A percentile compares a stretch with the other conserved stretches of the same genome.
Evolutionary conservation across 1,140 invertebrate species (phyloP).

Genomic region (Drosophila trapezifrons): DNA sequence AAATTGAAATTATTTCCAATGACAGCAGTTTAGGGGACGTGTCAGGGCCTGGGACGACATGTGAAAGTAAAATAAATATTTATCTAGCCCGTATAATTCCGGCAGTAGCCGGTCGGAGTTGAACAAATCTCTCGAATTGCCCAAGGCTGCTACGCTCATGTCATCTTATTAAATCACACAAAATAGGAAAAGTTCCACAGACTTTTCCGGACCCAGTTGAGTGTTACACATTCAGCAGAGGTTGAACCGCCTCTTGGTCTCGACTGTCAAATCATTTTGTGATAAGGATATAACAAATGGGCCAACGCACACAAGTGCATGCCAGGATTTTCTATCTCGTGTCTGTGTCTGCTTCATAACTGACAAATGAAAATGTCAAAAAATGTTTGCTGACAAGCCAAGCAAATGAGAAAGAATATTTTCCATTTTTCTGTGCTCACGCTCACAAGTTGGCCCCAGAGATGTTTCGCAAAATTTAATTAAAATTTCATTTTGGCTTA

Average conservation of each 20-base stretch:
- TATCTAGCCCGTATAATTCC: conserved; percentile 58
- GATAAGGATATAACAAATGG: conserved; percentile 72
- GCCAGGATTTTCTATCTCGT: conserved; percentile 41
- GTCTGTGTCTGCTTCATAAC: conserved; percentile 63
- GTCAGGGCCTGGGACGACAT: conserved; percentile 49
- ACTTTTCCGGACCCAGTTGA: conserved; percentile 7
- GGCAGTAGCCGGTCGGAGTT: conserved; percentile 21
- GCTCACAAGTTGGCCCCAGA: conserved; percentile 2
- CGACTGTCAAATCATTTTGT: conserved; percentile 76
- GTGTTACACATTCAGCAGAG: conserved; percentile 26
- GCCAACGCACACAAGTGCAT: conserved; percentile 39
- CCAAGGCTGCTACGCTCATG: conserved; percentile 26
- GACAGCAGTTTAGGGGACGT: conserved; percentile 70
- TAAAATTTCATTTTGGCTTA: conserved; percentile 41
- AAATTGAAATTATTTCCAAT: conserved; percentile 77
- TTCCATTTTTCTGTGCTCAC: conserved; percentile 29
- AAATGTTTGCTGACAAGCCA: conserved; percentile 63
- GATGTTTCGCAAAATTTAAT: conserved; percentile 62
- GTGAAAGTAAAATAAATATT: conserved; percentile 69
- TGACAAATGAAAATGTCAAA: conserved; percentile 83
- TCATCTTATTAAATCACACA: conserved; percentile 61
- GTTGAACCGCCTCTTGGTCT: conserved; percentile 71
- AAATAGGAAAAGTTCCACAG: conserved; percentile 29
- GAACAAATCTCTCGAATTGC: conserved; percentile 62
- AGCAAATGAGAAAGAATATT: conserved; percentile 69